Percentiles rank a stretch among this genome's conserved stretches.
Conservation (phyloP, 1,140 invertebrate species). For the Eufriesea mexicana region DNA sequence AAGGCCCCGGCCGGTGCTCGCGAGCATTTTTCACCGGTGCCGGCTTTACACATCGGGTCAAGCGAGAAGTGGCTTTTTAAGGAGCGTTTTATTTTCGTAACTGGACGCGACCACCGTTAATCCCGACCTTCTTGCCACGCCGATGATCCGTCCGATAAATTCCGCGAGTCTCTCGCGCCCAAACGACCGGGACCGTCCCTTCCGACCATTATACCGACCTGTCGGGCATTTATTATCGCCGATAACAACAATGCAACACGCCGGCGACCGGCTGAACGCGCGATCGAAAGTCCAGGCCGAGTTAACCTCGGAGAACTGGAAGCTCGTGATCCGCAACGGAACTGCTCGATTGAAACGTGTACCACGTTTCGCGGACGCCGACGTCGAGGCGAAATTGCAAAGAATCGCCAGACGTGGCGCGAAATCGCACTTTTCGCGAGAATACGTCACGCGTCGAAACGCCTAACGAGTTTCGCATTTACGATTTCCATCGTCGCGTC, state of each 20-base stretch:
- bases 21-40: conserved; percentile 58
- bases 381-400: neutral
- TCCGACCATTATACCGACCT: conserved; percentile 48
- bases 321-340: neutral
- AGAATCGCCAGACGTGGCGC: neutral
- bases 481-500: too few relatives aligned
- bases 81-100: conserved; percentile 67
- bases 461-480: neutral
- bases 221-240: conserved; percentile 65
- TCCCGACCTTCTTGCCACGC: conserved; percentile 68
- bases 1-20: conserved; percentile 43
- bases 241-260: conserved; percentile 34
- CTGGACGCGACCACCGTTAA: conserved; percentile 68
- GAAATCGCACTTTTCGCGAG: neutral
- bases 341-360: neutral
- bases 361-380: neutral
- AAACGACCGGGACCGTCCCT: conserved; percentile 39
- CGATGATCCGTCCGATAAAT: conserved; percentile 69
- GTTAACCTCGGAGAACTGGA: neutral
- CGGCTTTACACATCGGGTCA: conserved; percentile 40
- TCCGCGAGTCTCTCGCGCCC: conserved; percentile 51
- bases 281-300: neutral
- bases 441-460: neutral
- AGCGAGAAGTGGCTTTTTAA: conserved; percentile 62
- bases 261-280: neutral